phyloP scores from a whole-genome alignment of 1,140 invertebrate genomes.

The Orchesella cincta region DNA sequence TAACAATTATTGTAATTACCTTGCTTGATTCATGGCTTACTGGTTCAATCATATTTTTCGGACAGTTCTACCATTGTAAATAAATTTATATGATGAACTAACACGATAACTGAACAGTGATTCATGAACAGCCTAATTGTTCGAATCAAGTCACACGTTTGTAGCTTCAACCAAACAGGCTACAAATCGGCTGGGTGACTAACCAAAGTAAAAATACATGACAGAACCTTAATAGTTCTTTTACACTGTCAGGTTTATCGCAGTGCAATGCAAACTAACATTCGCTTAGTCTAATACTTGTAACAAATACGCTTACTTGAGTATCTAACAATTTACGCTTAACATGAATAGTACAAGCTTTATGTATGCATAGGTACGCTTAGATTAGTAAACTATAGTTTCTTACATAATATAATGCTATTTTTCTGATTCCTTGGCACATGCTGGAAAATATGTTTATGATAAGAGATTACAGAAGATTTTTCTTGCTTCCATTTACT shows the following conservation, averaged over 20 bases:
- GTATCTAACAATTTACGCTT: constrained; percentile 9
- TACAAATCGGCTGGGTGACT: no score
- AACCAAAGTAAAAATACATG: no score
- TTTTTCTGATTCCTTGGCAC: neutral
- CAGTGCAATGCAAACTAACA: neutral
- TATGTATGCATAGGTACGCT: neutral
- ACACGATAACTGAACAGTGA: no score
- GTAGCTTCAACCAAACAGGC: no score
- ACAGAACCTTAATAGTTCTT: no score
- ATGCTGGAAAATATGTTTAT: neutral
- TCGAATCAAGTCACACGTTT: no score
- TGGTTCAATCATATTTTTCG: neutral
- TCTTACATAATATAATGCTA: neutral
- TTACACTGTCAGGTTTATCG: no score
- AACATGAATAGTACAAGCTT: constrained; percentile 23
- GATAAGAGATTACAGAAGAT: neutral
- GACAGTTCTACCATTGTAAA: neutral
- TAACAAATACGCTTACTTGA: constrained; percentile 3
- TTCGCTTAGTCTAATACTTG: neutral
- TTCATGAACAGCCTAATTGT: no score
- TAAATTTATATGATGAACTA: neutral
- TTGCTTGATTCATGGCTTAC: no score
- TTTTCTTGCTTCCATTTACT: neutral
- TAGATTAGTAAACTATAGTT: neutral
- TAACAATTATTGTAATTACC: no score